phyloP scores from a whole-genome alignment of 1,140 invertebrate species.

The Drosophila pseudoobscura region DNA sequence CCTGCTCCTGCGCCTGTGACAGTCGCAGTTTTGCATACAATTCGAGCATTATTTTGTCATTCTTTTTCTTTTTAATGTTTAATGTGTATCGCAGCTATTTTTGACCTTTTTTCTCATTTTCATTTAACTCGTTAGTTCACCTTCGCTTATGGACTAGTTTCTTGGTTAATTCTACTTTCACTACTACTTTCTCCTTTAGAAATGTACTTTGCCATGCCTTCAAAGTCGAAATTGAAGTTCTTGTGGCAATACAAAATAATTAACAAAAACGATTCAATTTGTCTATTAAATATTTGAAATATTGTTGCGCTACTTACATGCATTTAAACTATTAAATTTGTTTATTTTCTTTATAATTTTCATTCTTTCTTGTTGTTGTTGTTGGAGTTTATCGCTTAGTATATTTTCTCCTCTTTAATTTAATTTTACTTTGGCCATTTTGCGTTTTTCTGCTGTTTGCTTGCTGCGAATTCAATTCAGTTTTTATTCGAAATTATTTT shows the following conservation, averaged over 20 bases:
- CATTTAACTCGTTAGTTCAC: conserved; percentile 39
- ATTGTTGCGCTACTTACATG: conserved; percentile 74
- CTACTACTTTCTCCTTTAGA: conserved; percentile 63
- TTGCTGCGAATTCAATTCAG: conserved; percentile 45
- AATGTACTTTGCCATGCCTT: conserved; percentile 59
- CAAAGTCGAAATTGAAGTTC: conserved; percentile 17
- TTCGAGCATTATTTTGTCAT: conserved; percentile 25
- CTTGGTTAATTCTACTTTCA: conserved; percentile 55
- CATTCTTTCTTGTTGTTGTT: not conserved
- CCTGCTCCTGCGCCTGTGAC: conserved; percentile 19
- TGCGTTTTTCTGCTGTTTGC: conserved; percentile 13
- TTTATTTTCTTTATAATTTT: conserved; percentile 41
- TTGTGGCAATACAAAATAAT: conserved; percentile 29
- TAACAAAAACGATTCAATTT: conserved; percentile 33
- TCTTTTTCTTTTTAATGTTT: conserved; percentile 40
- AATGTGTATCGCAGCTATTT: conserved; percentile 82
- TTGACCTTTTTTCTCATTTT: conserved; percentile 71
- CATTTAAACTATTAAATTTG: conserved; percentile 49
- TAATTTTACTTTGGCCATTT: conserved; percentile 66
- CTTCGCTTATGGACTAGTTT: conserved; percentile 38
- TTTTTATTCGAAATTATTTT: conserved; percentile 22
- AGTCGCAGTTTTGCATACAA: conserved; percentile 15
- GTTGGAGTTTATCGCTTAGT: conserved; percentile 1
- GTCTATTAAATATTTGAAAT: conserved; percentile 42
- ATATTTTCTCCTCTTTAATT: conserved; percentile 29